phyloP scores from a whole-genome alignment of 2,888 invertebrate genomes.

The Choreutis nemorana region DNA sequence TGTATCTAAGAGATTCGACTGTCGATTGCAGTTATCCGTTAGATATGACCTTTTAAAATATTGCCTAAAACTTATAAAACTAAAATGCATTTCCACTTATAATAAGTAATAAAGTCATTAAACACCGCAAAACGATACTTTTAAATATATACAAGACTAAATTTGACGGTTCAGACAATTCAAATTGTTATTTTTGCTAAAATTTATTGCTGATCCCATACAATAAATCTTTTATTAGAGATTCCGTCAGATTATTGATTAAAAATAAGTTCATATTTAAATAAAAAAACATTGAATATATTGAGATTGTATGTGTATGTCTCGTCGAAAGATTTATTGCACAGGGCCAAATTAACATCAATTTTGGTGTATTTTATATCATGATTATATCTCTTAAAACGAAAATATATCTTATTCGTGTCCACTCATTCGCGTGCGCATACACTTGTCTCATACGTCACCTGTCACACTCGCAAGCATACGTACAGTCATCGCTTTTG shows the following conservation, averaged over 20 bases:
- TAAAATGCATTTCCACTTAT: constrained; percentile 64
- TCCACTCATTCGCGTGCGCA: constrained; percentile 16
- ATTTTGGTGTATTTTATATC: constrained; percentile 55
- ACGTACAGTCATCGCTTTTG: constrained; percentile 43
- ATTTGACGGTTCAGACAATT: constrained; percentile 50
- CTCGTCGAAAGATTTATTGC: no score
- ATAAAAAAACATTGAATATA: no score
- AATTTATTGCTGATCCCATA: constrained; percentile 32
- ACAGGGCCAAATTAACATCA: constrained; percentile 41
- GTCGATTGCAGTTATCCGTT: constrained; percentile 49
- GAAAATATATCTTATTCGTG: constrained; percentile 33
- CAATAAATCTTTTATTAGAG: constrained; percentile 38
- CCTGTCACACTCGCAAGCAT: constrained; percentile 15
- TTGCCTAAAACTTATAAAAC: constrained; percentile 64
- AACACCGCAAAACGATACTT: constrained; percentile 59
- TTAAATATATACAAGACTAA: constrained; percentile 64
- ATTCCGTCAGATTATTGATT: constrained; percentile 32
- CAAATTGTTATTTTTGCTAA: constrained; percentile 44
- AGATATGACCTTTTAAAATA: constrained; percentile 61
- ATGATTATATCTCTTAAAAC: constrained; percentile 54
- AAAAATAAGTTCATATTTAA: no score
- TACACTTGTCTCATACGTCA: constrained; percentile 13
- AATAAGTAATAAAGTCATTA: constrained; percentile 46
- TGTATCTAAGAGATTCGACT: constrained; percentile 63
- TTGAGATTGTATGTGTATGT: no score